Percentiles rank a stretch among this genome's conserved stretches.
phyloP scores from a whole-genome alignment of 23 tunicate genomes.

The Diplosoma virens region DNA sequence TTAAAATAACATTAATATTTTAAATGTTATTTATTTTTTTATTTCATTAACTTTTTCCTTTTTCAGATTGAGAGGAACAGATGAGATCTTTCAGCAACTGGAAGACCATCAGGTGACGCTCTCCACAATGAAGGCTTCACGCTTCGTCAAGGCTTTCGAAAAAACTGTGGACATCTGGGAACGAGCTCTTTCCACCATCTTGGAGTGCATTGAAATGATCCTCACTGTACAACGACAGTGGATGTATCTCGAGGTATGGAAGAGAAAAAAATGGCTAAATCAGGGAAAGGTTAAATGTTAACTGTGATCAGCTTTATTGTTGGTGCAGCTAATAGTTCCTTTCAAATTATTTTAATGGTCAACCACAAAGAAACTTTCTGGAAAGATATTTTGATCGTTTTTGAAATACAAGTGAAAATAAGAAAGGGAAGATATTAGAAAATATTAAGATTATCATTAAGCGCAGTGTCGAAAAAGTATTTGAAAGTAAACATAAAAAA shows the following conservation, averaged over 20 bases:
- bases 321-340: too few species aligned
- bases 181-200: conserved; percentile 70
- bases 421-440: too few species aligned
- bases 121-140: conserved; percentile 92
- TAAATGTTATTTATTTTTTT: background rate
- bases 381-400: too few species aligned
- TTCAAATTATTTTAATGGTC: background rate
- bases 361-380: too few species aligned
- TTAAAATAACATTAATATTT: too few species aligned
- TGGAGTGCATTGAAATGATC: conserved; percentile 96
- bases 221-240: conserved; percentile 96
- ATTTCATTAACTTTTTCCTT: background rate
- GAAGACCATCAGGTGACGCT: conserved; percentile 97
- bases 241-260: conserved; percentile 94
- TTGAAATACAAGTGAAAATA: too few species aligned
- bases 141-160: conserved; percentile 96
- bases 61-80: conserved; percentile 75
- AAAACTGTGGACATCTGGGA: conserved; percentile 89
- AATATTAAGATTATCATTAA: too few species aligned
- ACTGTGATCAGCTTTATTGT: too few species aligned
- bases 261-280: too few species aligned
- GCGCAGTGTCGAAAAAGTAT: too few species aligned
- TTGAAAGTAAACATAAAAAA: too few species aligned
- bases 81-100: conserved; percentile 90
- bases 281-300: too few species aligned